Evolutionary conservation across 2,113 vertebrate species (phyloP).

Genomic region (Coryphaenoides rupestris): DNA sequence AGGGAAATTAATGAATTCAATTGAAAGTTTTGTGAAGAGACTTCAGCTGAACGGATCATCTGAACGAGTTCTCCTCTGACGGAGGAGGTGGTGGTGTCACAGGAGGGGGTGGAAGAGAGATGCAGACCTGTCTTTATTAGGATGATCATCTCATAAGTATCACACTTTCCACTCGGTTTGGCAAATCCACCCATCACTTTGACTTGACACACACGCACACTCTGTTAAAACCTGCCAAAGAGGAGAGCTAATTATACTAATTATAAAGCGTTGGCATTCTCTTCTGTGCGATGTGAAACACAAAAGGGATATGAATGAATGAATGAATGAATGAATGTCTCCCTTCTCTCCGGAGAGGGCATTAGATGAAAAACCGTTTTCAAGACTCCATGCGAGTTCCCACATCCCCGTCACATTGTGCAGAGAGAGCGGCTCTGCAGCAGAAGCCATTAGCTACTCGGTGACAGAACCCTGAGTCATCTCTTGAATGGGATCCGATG

Average conservation of each 20-base stretch:
- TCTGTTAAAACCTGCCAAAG: slow-evolving; percentile 48
- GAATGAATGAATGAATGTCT: slow-evolving; percentile 53
- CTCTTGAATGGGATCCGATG: too few relatives aligned
- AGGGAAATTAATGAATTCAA: too few relatives aligned
- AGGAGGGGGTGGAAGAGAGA: background rate
- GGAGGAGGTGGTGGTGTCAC: too few relatives aligned
- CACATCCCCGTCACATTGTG: slow-evolving; percentile 19
- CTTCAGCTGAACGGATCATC: too few relatives aligned
- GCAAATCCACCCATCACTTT: slow-evolving; percentile 13
- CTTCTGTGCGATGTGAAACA: slow-evolving; percentile 46
- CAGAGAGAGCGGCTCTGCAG: slow-evolving; percentile 42
- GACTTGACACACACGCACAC: slow-evolving; percentile 31
- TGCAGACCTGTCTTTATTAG: slow-evolving; percentile 39
- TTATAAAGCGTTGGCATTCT: slow-evolving; percentile 60
- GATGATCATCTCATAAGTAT: slow-evolving; percentile 28
- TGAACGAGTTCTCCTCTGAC: too few relatives aligned
- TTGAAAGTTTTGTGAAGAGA: too few relatives aligned
- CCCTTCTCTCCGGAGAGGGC: slow-evolving; percentile 46
- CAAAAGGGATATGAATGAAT: slow-evolving; percentile 51
- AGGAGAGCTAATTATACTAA: slow-evolving; percentile 65
- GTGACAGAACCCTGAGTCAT: slow-evolving; percentile 19
- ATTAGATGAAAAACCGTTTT: slow-evolving; percentile 59
- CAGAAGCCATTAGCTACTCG: slow-evolving; percentile 64
- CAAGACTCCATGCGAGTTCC: slow-evolving; percentile 26
- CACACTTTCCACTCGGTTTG: background rate